Conservation (phyloP, 2,888 invertebrate genomes). For the Phragmatobia fuliginosa region DNA sequence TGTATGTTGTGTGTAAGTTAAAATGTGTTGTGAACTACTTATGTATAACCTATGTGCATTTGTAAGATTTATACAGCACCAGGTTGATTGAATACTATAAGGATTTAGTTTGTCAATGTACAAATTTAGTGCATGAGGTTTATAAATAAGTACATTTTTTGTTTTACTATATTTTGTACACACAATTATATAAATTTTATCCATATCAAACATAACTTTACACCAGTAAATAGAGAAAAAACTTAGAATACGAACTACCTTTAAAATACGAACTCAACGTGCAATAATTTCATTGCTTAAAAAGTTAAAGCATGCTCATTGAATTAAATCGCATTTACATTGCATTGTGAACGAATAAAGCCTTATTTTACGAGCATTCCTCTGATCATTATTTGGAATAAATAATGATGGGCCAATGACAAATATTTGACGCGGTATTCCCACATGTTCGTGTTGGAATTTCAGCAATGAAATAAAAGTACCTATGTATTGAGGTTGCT, state of each 20-base stretch:
- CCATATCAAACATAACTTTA: not conserved
- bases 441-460: slow-evolving; percentile 31
- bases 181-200: too few relatives aligned
- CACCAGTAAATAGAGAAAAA: not conserved
- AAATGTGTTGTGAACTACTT: too few relatives aligned
- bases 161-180: too few relatives aligned
- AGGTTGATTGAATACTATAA: too few relatives aligned
- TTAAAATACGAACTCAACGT: not conserved
- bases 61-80: too few relatives aligned
- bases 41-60: too few relatives aligned
- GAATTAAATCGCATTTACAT: slow-evolving; percentile 7
- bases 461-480: slow-evolving; percentile 40
- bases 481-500: not conserved
- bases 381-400: slow-evolving; percentile 21
- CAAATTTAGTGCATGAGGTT: too few relatives aligned
- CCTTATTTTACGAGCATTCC: slow-evolving; percentile 12
- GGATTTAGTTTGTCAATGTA: too few relatives aligned
- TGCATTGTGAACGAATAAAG: not conserved
- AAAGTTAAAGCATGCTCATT: not conserved
- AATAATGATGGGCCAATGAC: slow-evolving; percentile 31
- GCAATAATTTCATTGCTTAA: not conserved
- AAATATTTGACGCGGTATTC: slow-evolving; percentile 29
- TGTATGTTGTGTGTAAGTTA: too few relatives aligned
- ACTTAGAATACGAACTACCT: not conserved
- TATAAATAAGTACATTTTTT: too few relatives aligned